Evolutionary conservation across 2,888 invertebrate genomes (phyloP), one percentile per base, ranked within the genome.

Genomic region (Nemapogon koenigi): DNA sequence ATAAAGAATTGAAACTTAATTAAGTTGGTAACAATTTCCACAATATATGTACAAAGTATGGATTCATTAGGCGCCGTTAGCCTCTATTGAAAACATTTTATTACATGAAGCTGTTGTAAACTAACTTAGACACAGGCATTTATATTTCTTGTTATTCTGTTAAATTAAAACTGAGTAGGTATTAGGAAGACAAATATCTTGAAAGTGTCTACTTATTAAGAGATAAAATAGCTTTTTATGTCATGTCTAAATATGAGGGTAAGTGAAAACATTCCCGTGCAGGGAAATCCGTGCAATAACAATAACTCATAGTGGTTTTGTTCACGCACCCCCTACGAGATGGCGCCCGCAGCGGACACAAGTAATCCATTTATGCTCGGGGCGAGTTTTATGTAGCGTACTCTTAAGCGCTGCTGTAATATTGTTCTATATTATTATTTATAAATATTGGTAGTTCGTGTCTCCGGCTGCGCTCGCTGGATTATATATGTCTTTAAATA

Each of bases 361-460:
- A 75, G 67, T 78, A 76, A 76, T 78, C 78, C 78, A 78, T 78
- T 78, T 78, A 69, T 70, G 72, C 78, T 72, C 67, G 68, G 75
- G 73, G 76, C 58, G 78, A 63, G 57, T 55, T 76, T 78, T 76
- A 76, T 76, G 73, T 71, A 69, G 65, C 64, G 59, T 52, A 66
- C 66, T 68, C 65, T 61, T 75, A 72, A 69, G 66, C 61, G 62
- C 55, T 52, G 53, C 54, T 49, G 57, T 55, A 62, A 66, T 69
- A 72, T 73, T 73, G 69, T 75, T 73, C 72, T 68, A 69, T 66
- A 62, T 67, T 67, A 70, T 70, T 72, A 70, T 70, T 68, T 67
- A 70, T 69, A 73, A 70, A 73, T 68, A 67, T 64, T 57, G 54
- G 49, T 37, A 40, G 49, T 51, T 55, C 69, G 66, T 69, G 67